phyloP scores from a whole-genome alignment of 2,888 invertebrate genomes.

The Tryphoninae sp. region DNA sequence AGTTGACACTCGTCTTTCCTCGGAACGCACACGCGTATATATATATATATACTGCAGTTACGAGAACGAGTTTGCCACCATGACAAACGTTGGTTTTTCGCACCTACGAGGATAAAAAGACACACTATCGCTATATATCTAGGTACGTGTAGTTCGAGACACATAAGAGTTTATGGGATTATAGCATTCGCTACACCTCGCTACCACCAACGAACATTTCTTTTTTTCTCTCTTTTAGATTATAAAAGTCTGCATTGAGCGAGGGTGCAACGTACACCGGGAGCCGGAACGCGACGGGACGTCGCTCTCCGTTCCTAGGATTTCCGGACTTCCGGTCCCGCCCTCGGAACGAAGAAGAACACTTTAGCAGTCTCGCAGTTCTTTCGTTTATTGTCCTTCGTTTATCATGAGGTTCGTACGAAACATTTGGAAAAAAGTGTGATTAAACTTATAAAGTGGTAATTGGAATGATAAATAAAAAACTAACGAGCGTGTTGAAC shows the following conservation, averaged over 20 bases:
- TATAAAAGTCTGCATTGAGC: neutral
- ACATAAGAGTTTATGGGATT: too few relatives aligned
- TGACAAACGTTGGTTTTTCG: conserved; percentile 1
- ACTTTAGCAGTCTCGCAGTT: conserved; percentile 43
- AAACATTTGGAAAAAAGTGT: neutral
- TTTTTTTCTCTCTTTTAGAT: conserved; percentile 1
- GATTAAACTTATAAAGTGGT: too few relatives aligned
- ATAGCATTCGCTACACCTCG: neutral
- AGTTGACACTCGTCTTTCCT: conserved; percentile 4
- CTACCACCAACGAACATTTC: neutral
- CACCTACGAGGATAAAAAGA: neutral
- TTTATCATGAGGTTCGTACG: neutral
- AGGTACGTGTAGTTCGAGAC: neutral
- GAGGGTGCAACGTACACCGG: conserved; percentile 2
- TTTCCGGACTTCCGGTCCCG: conserved; percentile 5
- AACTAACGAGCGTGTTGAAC: too few relatives aligned
- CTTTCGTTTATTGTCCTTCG: neutral
- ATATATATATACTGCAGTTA: neutral
- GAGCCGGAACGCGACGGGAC: neutral
- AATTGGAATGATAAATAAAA: too few relatives aligned
- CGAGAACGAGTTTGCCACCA: conserved; percentile 5
- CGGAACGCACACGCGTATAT: neutral
- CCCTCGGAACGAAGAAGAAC: conserved; percentile 9
- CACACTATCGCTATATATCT: neutral
- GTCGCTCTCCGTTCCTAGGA: conserved; percentile 9